Base-by-base conservation (phyloP, 1,140 invertebrate genomes). In the Ostrea edulis region DNA sequence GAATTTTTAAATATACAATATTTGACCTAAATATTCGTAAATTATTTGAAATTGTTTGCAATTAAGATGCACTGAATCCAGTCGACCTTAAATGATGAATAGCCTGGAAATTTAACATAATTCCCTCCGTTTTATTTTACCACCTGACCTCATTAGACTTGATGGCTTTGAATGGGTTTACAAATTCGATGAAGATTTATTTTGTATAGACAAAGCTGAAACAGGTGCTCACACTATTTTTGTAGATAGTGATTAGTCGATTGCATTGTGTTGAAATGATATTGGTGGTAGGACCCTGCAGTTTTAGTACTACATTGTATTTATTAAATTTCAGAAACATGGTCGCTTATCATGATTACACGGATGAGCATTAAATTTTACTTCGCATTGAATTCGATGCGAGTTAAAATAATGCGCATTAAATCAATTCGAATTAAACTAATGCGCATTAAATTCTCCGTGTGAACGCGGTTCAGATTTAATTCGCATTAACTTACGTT, bases 41-140 rank as follows among this genome's bases (percentile, higher is more conserved):
- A 44, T 44, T 2, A 44, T 44, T 5, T 44, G 5, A 44, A 44
- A 44, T 44, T 5, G 35, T 44, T 44, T 44, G 35, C 35, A 44
- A n/a, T n/a, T n/a, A n/a, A 62, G 58, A n/a, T 62, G 12, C 0
- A 12, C n/a, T 14, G 58, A n/a, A 62, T 62, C n/a, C 0, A 62
- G n/a, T 62, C 58, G 8, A 62, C 58, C 58, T n/a, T 62, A 62
- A 62, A 62, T 62, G 58, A 62, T 62, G n/a, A n/a, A 62, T 62
- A 5, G 5, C 14, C 1, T 44, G 35, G 35, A 44, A 44, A 44
- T 44, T 44, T 20, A 62, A 11, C 58, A 20, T 14, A 62, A 62
- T 62, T 62, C 11, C 58, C 14, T 20, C n/a, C 5, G 14, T n/a
- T 62, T 7, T 5, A 62, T 20, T n/a, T 20, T 20, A 62, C 58